Base-by-base conservation (phyloP, 2,888 invertebrate species). In the Athalia rosae region DNA sequence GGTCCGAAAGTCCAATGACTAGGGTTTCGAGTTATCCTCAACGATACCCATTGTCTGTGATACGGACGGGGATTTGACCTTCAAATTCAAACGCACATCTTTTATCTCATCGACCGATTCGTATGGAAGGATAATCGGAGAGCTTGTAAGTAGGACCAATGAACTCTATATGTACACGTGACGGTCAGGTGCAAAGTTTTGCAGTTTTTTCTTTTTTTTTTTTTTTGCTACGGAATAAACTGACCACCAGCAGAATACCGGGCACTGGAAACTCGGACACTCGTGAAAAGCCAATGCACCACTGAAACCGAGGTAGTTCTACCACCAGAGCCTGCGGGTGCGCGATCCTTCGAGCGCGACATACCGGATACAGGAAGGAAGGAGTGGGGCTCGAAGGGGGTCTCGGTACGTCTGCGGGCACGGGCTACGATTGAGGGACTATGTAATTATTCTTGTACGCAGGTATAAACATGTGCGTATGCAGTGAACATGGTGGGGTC, bases 361-460 rank as follows among this genome's bases (percentile, higher is more conserved):
- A 84, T 82, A 83, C 83, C 82, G 84, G 83, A 85, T 83, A 87
- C 88, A 89, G 89, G 89, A 89, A 89, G 89, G 89, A 89, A 89
- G 83, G 85, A 82, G 85, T 83, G 84, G 84, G 85, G 84, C 82
- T 80, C 84, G 84, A 84, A 85, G 83, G 81, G 80, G 81, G 50
- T 50, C 74, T 8, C 15, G 45, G n/a, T 74, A n/a, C 28, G 61
- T 62, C 48, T 56, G 41, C 41, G 59, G 50, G 74, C 74, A 62
- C 74, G 74, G 62, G 74, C 74, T 74, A 61, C 74, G n/a, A 74
- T 71, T 15, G 58, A 71, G 71, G 61, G 74, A 61, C 62, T 45
- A 47, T 15, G 61, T 74, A 74, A 74, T 74, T 74, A 74, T 61
- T 41, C 74, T 62, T 56, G 74, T 74, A 74, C 74, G 61, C 50